These are phyloP conservation scores for Eurytoma californica DNA, from an alignment of 2,888 invertebrate genomes.

Conservation along the genomic window DNA sequence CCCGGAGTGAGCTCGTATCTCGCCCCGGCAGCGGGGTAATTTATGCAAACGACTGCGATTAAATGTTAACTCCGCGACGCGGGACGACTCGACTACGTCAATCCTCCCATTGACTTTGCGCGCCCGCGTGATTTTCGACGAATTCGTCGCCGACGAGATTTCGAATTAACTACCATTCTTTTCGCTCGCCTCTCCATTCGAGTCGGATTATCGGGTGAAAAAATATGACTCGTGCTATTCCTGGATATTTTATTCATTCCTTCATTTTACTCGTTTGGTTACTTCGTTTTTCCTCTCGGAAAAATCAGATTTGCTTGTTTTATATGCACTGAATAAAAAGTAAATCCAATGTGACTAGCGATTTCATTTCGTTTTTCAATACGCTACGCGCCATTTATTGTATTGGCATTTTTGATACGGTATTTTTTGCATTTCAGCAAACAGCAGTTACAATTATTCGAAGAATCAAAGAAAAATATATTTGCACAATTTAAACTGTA, in stretches of 20 bases:
- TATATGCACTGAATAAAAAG: neutral
- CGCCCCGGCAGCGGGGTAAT: slow-evolving; percentile 6
- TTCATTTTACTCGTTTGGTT: neutral
- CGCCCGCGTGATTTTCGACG: neutral
- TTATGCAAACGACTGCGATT: slow-evolving; percentile 47
- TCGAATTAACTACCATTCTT: slow-evolving; percentile 3
- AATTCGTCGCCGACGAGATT: slow-evolving; percentile 8
- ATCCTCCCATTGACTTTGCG: slow-evolving; percentile 38
- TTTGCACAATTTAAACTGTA: too few species aligned
- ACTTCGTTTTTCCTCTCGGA: neutral
- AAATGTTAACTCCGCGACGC: slow-evolving; percentile 18
- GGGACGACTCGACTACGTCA: slow-evolving; percentile 28
- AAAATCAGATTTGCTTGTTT: neutral
- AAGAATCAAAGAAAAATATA: too few species aligned
- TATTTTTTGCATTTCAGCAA: too few species aligned
- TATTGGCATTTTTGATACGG: too few species aligned
- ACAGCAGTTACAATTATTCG: too few species aligned
- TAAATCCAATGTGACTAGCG: neutral
- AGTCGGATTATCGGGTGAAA: neutral
- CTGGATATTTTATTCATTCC: neutral
- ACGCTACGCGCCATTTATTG: neutral
- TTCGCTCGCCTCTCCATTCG: neutral
- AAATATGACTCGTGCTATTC: neutral
- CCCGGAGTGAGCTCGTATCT: neutral
- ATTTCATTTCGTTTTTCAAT: too few species aligned